Evolutionary conservation across 2,888 invertebrate species (phyloP), one percentile per base, ranked within the genome.

Genomic region (Galerucella calmariensis): DNA sequence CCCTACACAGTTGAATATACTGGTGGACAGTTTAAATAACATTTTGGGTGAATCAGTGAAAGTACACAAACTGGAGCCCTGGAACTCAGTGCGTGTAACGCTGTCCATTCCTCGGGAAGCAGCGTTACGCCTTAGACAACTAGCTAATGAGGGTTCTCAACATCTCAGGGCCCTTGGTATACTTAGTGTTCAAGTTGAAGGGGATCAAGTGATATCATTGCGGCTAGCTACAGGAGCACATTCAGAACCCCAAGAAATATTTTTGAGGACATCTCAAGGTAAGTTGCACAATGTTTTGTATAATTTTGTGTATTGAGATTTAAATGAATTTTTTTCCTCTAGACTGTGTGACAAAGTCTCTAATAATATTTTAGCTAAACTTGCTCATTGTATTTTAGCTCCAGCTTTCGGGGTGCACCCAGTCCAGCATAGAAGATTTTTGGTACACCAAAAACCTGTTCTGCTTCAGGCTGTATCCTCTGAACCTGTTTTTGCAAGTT

Each of bases 61-160:
- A 86, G 90, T 94, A 81, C 90, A 91, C 85, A 94, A 94, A 88
- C 92, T 97, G 90, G 98, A 98, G 92, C 98, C 98, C 91, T 98
- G 97, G 97, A 97, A 97, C 90, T 96, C 97, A 84, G 98, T 98
- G 84, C 94, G 97, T 89, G 97, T 98, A 88, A 98, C 97, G 89
- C 94, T 98, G 91, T 96, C 96, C 87, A 96, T 98, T 90, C 97
- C 98, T 85, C 94, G 95, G 87, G 97, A 97, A 89, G 98, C 98
- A 86, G 98, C 98, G 86, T 91, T 94, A 84, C 93, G 96, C 82
- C 90, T 98, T 85, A 92, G 97, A 83, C 95, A 95, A 88, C 90
- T 98, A 86, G 98, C 98, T 80, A 94, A 95, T 85, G 95, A 96
- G 88, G 97, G 97, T 81, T 95, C 96, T 84, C 92, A 94, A 80